A percentile compares a stretch with the other conserved stretches of the same genome.
Conservation (phyloP, 1,140 invertebrate genomes). For the Drosophila ananassae region DNA sequence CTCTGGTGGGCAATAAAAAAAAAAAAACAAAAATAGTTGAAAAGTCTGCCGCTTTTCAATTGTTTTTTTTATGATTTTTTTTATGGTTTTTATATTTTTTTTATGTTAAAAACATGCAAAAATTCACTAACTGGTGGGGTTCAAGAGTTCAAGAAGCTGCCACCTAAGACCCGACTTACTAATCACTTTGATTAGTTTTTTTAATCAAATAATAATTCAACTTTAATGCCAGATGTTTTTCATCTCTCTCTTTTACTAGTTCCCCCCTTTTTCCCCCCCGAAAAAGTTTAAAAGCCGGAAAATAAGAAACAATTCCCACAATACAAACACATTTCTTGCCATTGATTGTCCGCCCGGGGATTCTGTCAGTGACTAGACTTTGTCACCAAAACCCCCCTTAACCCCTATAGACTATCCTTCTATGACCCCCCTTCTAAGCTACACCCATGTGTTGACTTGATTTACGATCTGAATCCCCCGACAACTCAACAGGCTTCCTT, state of each 20-base stretch:
- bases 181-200: too few species aligned
- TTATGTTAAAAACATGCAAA: slow-evolving; percentile 47
- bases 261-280: too few species aligned
- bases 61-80: slow-evolving; percentile 22
- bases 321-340: background rate
- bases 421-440: background rate
- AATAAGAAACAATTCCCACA: background rate
- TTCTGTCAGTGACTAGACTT: slow-evolving; percentile 6
- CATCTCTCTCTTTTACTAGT: background rate
- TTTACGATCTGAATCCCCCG: slow-evolving; percentile 24
- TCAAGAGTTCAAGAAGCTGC: slow-evolving; percentile 2
- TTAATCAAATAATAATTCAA: background rate
- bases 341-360: background rate
- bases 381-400: slow-evolving; percentile 8
- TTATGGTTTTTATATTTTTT: slow-evolving; percentile 12
- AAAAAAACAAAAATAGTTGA: too few species aligned
- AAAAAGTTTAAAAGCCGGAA: background rate
- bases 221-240: background rate
- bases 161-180: too few species aligned
- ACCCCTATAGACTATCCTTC: too few species aligned
- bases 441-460: slow-evolving; percentile 24
- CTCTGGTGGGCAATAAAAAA: background rate
- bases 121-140: slow-evolving; percentile 2
- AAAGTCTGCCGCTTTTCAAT: background rate
- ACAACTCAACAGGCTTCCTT: slow-evolving; percentile 31